Evolutionary conservation across 2,888 invertebrate species (phyloP).

Genomic region (Autographa gamma): DNA sequence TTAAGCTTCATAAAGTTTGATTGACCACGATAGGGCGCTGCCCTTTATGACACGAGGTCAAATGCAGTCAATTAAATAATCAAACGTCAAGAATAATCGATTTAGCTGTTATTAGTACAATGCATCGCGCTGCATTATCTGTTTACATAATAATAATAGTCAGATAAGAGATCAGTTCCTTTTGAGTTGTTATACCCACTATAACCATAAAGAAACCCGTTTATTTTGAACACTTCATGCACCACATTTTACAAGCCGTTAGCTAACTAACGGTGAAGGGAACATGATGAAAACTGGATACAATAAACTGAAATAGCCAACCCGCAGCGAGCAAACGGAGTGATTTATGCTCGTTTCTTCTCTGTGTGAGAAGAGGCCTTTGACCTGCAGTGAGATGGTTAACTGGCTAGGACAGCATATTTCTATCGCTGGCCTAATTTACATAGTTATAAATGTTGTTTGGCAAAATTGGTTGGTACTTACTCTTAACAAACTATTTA

Average conservation of each 20-base stretch:
- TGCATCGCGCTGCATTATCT: constrained; percentile 29
- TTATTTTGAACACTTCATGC: not conserved
- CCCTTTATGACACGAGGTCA: constrained; percentile 73
- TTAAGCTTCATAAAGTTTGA: constrained; percentile 58
- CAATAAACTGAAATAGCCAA: constrained; percentile 3
- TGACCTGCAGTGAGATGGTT: not conserved
- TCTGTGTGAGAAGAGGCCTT: not conserved
- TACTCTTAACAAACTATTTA: not conserved
- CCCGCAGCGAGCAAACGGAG: not conserved
- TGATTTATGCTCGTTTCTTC: not conserved
- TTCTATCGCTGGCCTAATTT: not conserved
- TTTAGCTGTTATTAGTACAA: constrained; percentile 17
- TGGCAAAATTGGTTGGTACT: not conserved
- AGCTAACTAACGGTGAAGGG: constrained; percentile 4
- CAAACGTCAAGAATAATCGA: constrained; percentile 36
- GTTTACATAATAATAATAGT: not conserved
- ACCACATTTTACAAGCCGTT: not conserved
- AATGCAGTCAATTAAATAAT: constrained; percentile 83
- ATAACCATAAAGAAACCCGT: constrained; percentile 4
- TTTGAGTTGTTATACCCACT: not conserved
- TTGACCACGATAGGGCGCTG: constrained; percentile 73
- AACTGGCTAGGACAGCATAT: not conserved
- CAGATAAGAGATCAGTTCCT: not conserved
- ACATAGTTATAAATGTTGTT: not conserved
- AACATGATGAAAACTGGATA: constrained; percentile 2